Evolutionary conservation across 1,140 invertebrate genomes (phyloP), one percentile per base, ranked within the genome.

Genomic region (Sarcophaga peregrina): DNA sequence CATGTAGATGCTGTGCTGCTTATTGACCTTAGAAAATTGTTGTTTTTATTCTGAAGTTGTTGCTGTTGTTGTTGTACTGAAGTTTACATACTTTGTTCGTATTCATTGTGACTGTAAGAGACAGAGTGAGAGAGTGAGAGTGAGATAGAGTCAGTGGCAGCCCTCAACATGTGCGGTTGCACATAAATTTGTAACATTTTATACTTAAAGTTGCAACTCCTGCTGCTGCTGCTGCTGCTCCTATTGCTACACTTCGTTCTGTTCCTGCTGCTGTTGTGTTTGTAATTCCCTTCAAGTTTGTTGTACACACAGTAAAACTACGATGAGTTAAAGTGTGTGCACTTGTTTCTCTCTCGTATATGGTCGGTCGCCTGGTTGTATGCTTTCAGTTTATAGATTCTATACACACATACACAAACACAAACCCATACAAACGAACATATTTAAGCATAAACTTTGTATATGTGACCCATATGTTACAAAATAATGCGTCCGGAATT

Each of bases 21-120:
- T 45, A 74, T 74, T 74, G 74, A 76, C 74, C 74, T 76, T 76
- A 48, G 45, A 47, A 47, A 76, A 47, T 75, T 76, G 74, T 76
- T 48, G 7, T 76, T 76, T 45, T 76, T 74, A 62, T 72, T 17
- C n/a, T 11, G 17, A 20, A 5, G 17, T 20, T 20, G 62, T 10
- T 15, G 62, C 37, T 72, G 62, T 10, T 68, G 58, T n/a, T 68
- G 7, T 1, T 68, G 20, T 68, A n/a, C 17, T 37, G 10, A 72
- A 72, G 62, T 72, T 72, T 7, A 8, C 62, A 20, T 9, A 6
- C 20, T 25, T 72, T 72, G 8, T 72, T 20, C 25, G 20, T 72
- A 25, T 25, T 13, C 6, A 5, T 17, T n/a, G 20, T 15, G 58
- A 72, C 62, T 72, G 6, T 13, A 72, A 17, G 7, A 37, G 25